phyloP scores from a whole-genome alignment of 2,888 invertebrate species.

The Druceiella hillmani region DNA sequence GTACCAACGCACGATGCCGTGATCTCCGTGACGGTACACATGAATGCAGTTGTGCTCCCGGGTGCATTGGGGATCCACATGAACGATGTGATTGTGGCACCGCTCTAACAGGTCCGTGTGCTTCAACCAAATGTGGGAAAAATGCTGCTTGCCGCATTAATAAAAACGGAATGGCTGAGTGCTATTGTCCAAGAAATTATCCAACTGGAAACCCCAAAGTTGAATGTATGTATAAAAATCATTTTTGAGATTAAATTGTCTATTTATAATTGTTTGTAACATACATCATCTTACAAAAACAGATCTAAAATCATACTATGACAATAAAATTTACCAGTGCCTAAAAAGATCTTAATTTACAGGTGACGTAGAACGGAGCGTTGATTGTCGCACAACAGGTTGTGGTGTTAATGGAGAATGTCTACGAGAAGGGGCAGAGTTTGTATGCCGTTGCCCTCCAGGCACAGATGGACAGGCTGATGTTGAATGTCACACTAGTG shows the following conservation, averaged over 20 bases:
- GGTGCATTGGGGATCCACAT: slow-evolving; percentile 77
- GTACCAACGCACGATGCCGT: slow-evolving; percentile 74
- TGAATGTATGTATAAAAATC: slow-evolving; percentile 68
- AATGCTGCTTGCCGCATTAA: slow-evolving; percentile 76
- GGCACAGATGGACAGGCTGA: slow-evolving; percentile 70
- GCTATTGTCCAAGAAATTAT: slow-evolving; percentile 77
- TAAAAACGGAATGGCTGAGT: slow-evolving; percentile 66
- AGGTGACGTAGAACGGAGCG: slow-evolving; percentile 56
- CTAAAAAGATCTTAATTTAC: slow-evolving; percentile 19
- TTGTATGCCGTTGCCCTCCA: slow-evolving; percentile 74
- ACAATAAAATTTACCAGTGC: no score
- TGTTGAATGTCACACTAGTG: slow-evolving; percentile 60
- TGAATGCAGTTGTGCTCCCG: slow-evolving; percentile 75
- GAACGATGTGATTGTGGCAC: slow-evolving; percentile 74
- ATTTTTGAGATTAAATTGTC: no score
- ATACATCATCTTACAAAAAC: no score
- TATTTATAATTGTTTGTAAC: no score
- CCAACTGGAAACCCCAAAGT: slow-evolving; percentile 81
- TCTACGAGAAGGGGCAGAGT: slow-evolving; percentile 76
- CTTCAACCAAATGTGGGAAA: slow-evolving; percentile 70
- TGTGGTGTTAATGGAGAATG: slow-evolving; percentile 85
- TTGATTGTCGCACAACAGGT: slow-evolving; percentile 78
- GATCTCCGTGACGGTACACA: slow-evolving; percentile 70
- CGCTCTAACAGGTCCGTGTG: slow-evolving; percentile 65
- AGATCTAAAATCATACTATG: no score